Percentiles rank a stretch among this genome's conserved stretches.
Conservation (phyloP, 2,888 invertebrate genomes). For the Archips xylosteana region DNA sequence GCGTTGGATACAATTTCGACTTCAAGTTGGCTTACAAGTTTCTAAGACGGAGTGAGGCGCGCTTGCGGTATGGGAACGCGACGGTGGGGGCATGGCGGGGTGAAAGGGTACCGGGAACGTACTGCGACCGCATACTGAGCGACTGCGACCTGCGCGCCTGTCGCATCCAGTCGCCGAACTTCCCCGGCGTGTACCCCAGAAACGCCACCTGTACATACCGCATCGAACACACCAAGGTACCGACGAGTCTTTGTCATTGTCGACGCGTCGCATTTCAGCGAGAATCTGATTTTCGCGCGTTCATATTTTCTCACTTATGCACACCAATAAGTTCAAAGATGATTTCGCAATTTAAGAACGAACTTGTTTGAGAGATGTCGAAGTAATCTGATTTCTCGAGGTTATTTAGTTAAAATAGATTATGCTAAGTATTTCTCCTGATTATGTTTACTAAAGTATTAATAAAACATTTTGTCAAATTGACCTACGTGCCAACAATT, state of each 20-base stretch:
- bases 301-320: not conserved
- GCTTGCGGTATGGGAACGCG: conserved; percentile 91
- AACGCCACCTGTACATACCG: conserved; percentile 94
- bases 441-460: too few relatives aligned
- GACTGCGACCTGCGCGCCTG: conserved; percentile 90
- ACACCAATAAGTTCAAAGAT: not conserved
- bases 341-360: not conserved
- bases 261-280: not conserved
- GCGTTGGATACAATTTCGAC: conserved; percentile 92
- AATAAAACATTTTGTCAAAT: too few relatives aligned
- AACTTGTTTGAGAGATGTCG: not conserved
- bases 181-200: conserved; percentile 95
- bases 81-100: conserved; percentile 91
- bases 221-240: conserved; percentile 86
- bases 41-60: conserved; percentile 90
- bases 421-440: too few relatives aligned
- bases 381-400: not conserved
- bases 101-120: conserved; percentile 90
- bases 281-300: not conserved
- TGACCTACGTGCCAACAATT: too few relatives aligned
- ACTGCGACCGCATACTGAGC: conserved; percentile 92
- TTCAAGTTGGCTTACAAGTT: conserved; percentile 95
- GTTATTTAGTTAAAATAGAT: too few relatives aligned
- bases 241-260: conserved; percentile 24
- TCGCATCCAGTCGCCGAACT: conserved; percentile 95